phyloP scores from a whole-genome alignment of 2,113 vertebrate species.

The Pachyramphus minor region DNA sequence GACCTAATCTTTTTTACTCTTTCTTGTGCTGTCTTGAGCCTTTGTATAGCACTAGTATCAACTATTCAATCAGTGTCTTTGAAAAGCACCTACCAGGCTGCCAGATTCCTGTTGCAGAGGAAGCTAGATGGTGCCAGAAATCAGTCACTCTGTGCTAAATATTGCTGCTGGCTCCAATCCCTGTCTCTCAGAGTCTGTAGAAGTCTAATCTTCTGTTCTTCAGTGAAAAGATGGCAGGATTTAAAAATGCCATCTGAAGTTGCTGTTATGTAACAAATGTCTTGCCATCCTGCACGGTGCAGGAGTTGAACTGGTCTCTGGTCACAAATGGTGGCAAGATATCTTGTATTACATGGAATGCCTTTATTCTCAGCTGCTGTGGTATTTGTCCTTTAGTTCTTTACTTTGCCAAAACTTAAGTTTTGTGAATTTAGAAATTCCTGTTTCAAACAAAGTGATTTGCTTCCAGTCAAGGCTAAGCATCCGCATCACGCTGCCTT shows the following conservation, averaged over 20 bases:
- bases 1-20: background rate
- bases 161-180: slow-evolving; percentile 42
- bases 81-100: slow-evolving; percentile 31
- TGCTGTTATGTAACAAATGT: slow-evolving; percentile 19
- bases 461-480: background rate
- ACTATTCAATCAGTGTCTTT: slow-evolving; percentile 14
- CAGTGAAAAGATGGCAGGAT: background rate
- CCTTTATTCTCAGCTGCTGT: background rate
- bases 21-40: background rate
- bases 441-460: background rate
- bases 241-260: background rate
- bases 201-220: slow-evolving; percentile 37
- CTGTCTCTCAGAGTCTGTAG: slow-evolving; percentile 22
- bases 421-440: background rate
- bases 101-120: slow-evolving; percentile 23
- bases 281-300: background rate
- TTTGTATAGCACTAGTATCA: slow-evolving; percentile 10
- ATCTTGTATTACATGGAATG: background rate
- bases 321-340: background rate
- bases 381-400: background rate
- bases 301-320: background rate
- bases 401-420: background rate
- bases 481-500: background rate
- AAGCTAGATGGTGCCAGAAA: slow-evolving; percentile 41
- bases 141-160: slow-evolving; percentile 54